Evolutionary conservation across 2,888 invertebrate species (phyloP).

Genomic region (Candidula unifasciata): DNA sequence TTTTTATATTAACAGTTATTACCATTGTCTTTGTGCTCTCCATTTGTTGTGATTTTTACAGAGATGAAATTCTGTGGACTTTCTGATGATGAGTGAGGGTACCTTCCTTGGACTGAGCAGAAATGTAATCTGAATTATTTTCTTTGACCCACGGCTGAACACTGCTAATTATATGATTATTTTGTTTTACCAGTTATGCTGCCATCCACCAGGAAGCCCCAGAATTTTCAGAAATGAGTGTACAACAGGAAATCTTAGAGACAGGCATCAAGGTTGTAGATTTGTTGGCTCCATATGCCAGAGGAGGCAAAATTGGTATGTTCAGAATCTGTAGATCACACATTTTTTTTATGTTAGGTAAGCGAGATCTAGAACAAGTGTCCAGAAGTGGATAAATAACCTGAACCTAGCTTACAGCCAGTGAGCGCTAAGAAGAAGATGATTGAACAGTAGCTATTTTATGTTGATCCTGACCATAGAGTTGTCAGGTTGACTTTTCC

Average conservation of each 20-base stretch:
- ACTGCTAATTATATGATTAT: not conserved
- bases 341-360: not conserved
- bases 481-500: too few relatives aligned
- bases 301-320: slow-evolving; percentile 93
- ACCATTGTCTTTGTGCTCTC: too few relatives aligned
- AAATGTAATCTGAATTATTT: not conserved
- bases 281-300: slow-evolving; percentile 93
- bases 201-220: slow-evolving; percentile 95
- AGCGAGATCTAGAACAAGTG: not conserved
- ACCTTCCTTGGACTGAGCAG: slow-evolving; percentile 47
- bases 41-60: not conserved
- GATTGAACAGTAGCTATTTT: too few relatives aligned
- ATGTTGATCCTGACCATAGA: too few relatives aligned
- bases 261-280: slow-evolving; percentile 97
- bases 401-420: too few relatives aligned
- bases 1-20: too few relatives aligned
- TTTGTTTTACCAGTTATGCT: slow-evolving; percentile 80
- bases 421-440: too few relatives aligned
- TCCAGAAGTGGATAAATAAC: too few relatives aligned
- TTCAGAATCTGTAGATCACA: not conserved
- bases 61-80: slow-evolving; percentile 28
- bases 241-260: slow-evolving; percentile 93
- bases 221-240: slow-evolving; percentile 95
- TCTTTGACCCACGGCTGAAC: not conserved
- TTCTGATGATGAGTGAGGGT: slow-evolving; percentile 37